These are phyloP conservation scores for Dioctria linearis DNA, from an alignment of 2,888 invertebrate genomes.

Conservation along the genomic window DNA sequence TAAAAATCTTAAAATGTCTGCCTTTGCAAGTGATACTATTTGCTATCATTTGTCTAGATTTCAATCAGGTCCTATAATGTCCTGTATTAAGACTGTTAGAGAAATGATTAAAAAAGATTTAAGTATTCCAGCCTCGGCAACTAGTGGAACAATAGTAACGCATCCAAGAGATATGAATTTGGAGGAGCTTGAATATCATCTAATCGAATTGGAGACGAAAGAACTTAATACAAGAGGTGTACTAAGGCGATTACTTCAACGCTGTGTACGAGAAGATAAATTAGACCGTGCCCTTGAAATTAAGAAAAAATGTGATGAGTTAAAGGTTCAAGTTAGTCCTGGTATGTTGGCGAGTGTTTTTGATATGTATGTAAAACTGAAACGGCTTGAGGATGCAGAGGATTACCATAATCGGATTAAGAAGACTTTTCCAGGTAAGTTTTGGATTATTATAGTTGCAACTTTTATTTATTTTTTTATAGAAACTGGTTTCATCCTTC, in stretches of 20 bases:
- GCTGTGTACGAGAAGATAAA: constrained; percentile 74
- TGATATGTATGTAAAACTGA: constrained; percentile 75
- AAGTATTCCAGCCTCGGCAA: constrained; percentile 66
- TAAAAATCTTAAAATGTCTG: constrained; percentile 70
- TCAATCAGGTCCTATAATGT: constrained; percentile 45
- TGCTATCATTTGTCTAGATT: constrained; percentile 62
- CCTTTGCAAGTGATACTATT: constrained; percentile 72
- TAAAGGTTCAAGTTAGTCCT: constrained; percentile 74
- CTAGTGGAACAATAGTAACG: constrained; percentile 68
- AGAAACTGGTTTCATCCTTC: too few relatives aligned
- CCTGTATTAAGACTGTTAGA: constrained; percentile 63
- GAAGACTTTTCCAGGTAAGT: constrained; percentile 70
- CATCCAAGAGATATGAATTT: constrained; percentile 77
- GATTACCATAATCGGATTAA: constrained; percentile 73
- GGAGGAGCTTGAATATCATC: constrained; percentile 76
- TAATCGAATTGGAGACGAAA: constrained; percentile 78
- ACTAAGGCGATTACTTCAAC: constrained; percentile 75
- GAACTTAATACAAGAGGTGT: constrained; percentile 79
- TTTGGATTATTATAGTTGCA: neutral
- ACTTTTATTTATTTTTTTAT: neutral
- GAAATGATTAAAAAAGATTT: constrained; percentile 70
- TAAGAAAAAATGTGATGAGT: constrained; percentile 72
- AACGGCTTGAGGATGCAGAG: constrained; percentile 74
- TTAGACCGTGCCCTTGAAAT: constrained; percentile 74
- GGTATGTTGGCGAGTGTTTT: constrained; percentile 80